These are phyloP conservation scores for Alentia gelatinosa DNA, from an alignment of 2,888 invertebrate genomes.

Conservation along the genomic window DNA sequence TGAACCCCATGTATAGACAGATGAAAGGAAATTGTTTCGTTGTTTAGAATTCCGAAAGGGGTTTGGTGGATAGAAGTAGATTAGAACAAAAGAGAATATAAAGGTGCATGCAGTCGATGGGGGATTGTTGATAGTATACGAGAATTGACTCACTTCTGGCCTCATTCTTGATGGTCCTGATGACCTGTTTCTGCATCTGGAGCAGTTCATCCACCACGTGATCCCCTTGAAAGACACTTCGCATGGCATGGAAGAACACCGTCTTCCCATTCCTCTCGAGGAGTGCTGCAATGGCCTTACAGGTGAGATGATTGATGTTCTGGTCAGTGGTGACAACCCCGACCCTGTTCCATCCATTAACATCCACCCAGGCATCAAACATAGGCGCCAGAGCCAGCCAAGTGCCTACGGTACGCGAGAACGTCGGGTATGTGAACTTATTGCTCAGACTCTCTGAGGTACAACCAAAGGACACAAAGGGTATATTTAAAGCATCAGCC, in stretches of 20 bases:
- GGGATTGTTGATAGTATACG: background rate
- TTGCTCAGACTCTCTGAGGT: background rate
- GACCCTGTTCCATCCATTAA: constrained; percentile 22
- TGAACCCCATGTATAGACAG: too few relatives aligned
- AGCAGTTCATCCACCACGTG: background rate
- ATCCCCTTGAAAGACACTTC: background rate
- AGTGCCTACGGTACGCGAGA: constrained; percentile 42
- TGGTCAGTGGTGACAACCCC: constrained; percentile 13
- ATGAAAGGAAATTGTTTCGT: too few relatives aligned
- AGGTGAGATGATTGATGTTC: background rate
- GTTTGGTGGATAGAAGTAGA: too few relatives aligned
- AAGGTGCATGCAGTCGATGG: too few relatives aligned
- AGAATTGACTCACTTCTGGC: constrained; percentile 12
- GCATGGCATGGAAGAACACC: background rate
- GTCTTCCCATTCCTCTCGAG: background rate
- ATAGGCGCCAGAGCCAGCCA: constrained; percentile 39
- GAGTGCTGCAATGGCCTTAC: background rate
- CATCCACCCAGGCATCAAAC: background rate
- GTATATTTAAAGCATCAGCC: constrained; percentile 29
- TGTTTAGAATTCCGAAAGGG: too few relatives aligned
- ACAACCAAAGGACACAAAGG: constrained; percentile 52
- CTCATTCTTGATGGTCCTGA: background rate
- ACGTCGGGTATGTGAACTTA: constrained; percentile 37
- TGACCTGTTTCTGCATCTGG: background rate
- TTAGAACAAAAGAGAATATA: too few relatives aligned